Percentiles rank a stretch among this genome's conserved stretches.
These are phyloP conservation scores for Ciconia boyciana DNA, from an alignment of 2,113 vertebrate genomes.

Conservation along the genomic window DNA sequence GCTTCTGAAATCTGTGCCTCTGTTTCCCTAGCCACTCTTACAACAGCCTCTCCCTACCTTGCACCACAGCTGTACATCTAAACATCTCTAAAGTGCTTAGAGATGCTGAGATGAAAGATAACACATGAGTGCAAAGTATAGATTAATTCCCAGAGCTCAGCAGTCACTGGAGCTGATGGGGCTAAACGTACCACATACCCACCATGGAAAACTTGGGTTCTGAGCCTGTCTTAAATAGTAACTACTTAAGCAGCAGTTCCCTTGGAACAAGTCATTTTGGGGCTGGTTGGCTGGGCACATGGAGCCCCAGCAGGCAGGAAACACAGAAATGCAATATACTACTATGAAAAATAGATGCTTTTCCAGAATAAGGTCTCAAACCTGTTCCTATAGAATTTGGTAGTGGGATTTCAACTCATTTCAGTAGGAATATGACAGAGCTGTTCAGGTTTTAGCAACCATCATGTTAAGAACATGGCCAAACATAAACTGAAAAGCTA, in stretches of 20 bases:
- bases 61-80: neutral
- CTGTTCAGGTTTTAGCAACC: neutral
- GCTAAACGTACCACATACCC: neutral
- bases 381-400: neutral
- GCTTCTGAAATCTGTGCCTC: constrained; percentile 29
- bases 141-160: constrained; percentile 20
- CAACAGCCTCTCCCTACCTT: neutral
- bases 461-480: neutral
- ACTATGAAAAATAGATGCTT: neutral
- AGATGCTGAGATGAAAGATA: constrained; percentile 18
- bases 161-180: neutral
- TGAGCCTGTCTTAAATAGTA: neutral
- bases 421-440: neutral
- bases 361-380: neutral
- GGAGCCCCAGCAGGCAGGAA: neutral
- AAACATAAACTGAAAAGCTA: constrained; percentile 15
- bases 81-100: constrained; percentile 13
- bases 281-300: neutral
- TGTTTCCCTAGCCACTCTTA: neutral
- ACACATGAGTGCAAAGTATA: neutral
- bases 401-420: neutral
- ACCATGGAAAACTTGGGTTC: neutral
- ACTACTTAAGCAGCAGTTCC: neutral
- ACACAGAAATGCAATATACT: neutral
- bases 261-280: neutral